These are phyloP conservation scores for Ferrisia virgata DNA, from an alignment of 2,888 invertebrate genomes.

Conservation along the genomic window DNA sequence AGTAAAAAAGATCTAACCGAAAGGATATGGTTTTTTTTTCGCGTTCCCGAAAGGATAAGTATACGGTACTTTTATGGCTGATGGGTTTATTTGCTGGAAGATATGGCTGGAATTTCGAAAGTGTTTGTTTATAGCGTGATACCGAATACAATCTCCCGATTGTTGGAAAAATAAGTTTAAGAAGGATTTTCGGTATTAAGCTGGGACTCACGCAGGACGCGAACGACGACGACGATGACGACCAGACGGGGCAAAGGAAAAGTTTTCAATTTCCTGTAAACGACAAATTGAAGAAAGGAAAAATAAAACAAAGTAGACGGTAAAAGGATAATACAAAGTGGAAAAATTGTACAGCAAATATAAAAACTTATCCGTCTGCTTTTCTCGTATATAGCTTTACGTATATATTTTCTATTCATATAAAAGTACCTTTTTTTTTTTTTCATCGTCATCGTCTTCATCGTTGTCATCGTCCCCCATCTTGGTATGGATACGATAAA, in stretches of 20 bases:
- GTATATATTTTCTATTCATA: background rate
- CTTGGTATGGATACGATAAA: background rate
- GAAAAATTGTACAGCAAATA: conserved; percentile 31
- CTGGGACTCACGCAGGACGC: background rate
- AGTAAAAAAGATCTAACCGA: conserved; percentile 35
- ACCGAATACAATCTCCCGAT: conserved; percentile 42
- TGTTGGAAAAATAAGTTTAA: conserved; percentile 45
- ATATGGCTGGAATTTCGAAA: conserved; percentile 38
- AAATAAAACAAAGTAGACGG: conserved; percentile 43
- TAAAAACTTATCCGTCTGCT: conserved; percentile 27
- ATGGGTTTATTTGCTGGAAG: conserved; percentile 43
- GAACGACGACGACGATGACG: too few species aligned
- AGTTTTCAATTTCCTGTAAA: conserved; percentile 48
- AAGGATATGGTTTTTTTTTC: conserved; percentile 38
- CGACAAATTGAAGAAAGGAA: conserved; percentile 48
- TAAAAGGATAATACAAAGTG: conserved; percentile 42
- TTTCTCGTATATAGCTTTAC: background rate
- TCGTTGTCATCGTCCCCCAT: too few species aligned
- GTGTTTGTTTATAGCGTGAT: conserved; percentile 45
- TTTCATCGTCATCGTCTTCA: background rate
- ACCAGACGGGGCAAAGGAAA: background rate
- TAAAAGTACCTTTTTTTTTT: background rate
- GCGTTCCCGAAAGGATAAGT: conserved; percentile 38
- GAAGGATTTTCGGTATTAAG: conserved; percentile 42
- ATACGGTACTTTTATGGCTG: conserved; percentile 45